Evolutionary conservation across 2,888 invertebrate genomes (phyloP), one percentile per base, ranked within the genome.

Genomic region (Zelleria hepariella): DNA sequence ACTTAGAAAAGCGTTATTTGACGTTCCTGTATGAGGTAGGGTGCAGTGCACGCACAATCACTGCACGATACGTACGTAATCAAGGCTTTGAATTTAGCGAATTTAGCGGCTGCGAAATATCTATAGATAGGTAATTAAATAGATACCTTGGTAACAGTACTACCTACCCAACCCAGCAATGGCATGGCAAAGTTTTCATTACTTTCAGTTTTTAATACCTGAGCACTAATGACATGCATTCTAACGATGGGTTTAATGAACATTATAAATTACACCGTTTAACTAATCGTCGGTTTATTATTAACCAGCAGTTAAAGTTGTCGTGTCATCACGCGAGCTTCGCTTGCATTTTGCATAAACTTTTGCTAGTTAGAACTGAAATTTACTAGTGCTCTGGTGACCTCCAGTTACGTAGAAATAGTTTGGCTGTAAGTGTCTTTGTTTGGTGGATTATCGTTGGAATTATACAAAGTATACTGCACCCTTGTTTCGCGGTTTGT

Each of bases 231-330:
- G 20, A 51, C 20, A 51, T 51, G 51, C 51, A 51, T 51, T 51
- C 51, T 51, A 51, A 51, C 49, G 18, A 49, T 15, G 18, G 42
- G n/a, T 25, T 54, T 54, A 7, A 54, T 54, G 24, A 26, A n/a
- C 26, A 18, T 54, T 26, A 27, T 54, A 54, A 54, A 54, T 54
- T 54, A 54, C 25, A 5, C 25, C 25, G 53, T 8, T 51, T 21
- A 23, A 53, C 53, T 54, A 54, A 54, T 54, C 54, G 26, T 8
- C 26, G 25, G 25, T 54, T 54, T 54, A 54, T 54, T 54, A 54
- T 54, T 21, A 54, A 25, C 26, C 25, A n/a, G 54, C 26, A 25
- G 25, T 26, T 54, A 54, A 18, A n/a, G 8, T 3, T 51, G 51
- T 21, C 51, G 51, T 51, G 51, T 51, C 23, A 23, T 51, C 51